These are phyloP conservation scores for Glyptemys insculpta DNA, from an alignment of 2,797 vertebrate genomes.

Conservation along the genomic window DNA sequence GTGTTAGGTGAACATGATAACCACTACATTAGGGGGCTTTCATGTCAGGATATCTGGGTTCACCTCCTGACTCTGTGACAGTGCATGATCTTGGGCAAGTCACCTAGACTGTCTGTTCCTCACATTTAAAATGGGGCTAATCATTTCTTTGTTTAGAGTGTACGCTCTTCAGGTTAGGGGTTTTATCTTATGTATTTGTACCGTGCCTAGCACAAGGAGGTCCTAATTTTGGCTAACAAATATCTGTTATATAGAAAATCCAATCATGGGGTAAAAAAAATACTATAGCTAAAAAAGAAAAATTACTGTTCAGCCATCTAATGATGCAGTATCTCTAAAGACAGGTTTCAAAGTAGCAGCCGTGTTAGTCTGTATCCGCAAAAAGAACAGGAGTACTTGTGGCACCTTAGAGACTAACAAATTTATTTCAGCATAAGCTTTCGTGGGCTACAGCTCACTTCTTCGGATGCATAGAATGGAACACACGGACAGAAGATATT, in stretches of 20 bases:
- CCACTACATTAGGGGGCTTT: too few species aligned
- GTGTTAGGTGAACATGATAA: too few species aligned
- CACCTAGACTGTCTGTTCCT: background rate
- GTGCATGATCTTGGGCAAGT: background rate
- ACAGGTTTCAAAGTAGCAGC: background rate
- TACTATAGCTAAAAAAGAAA: conserved; percentile 37
- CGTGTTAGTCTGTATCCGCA: too few species aligned
- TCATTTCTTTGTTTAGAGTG: background rate
- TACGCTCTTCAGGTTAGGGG: background rate
- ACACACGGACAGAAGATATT: too few species aligned
- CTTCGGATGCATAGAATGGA: too few species aligned
- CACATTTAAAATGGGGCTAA: background rate
- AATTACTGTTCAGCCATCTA: conserved; percentile 25
- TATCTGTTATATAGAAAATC: conserved; percentile 27
- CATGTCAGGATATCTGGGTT: rapidly evolving
- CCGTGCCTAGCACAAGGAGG: background rate
- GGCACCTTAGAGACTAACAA: too few species aligned
- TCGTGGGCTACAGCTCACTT: too few species aligned
- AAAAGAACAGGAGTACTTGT: too few species aligned
- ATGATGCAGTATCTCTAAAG: background rate
- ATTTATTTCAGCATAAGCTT: too few species aligned
- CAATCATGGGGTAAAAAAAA: conserved; percentile 50
- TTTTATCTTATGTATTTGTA: background rate
- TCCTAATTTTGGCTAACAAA: background rate
- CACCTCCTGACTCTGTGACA: background rate